phyloP scores from a whole-genome alignment of 1,140 invertebrate genomes.

The Listronotus bonariensis region DNA sequence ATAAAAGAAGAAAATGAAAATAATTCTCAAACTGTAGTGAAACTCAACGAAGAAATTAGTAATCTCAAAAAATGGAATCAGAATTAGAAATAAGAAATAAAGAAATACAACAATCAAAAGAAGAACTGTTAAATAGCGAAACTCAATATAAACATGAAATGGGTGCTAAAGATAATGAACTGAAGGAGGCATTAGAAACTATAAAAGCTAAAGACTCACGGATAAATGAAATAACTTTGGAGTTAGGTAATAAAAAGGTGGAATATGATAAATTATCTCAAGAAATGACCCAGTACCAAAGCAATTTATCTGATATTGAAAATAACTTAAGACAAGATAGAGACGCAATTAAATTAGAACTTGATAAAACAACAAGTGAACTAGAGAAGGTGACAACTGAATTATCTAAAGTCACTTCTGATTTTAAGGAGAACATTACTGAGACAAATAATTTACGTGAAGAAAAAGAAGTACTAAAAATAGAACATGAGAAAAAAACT shows the following conservation, averaged over 20 bases:
- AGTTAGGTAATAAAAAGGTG: conserved; percentile 13
- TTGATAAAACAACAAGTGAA: conserved; percentile 9
- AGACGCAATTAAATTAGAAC: conserved; percentile 7
- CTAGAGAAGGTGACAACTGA: conserved; percentile 14
- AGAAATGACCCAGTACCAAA: conserved; percentile 29
- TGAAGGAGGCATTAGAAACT: neutral
- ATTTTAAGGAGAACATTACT: neutral
- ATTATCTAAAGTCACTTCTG: conserved; percentile 1
- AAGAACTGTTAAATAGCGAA: conserved; percentile 1
- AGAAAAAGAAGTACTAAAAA: neutral
- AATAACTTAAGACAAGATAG: conserved; percentile 21
- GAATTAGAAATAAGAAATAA: conserved; percentile 16
- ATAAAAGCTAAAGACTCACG: conserved; percentile 9
- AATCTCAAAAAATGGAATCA: conserved; percentile 2
- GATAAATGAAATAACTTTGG: conserved; percentile 10
- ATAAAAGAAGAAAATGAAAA: neutral
- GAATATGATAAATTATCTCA: conserved; percentile 15
- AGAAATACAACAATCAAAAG: conserved; percentile 14
- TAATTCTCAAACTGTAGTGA: conserved; percentile 9
- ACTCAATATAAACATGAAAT: conserved; percentile 19
- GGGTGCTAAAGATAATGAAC: conserved; percentile 9
- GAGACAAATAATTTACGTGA: conserved; percentile 1
- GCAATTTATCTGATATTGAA: conserved; percentile 30
- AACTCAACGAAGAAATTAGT: conserved; percentile 17
- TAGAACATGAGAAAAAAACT: conserved; percentile 1